These are phyloP conservation scores for Catharus ustulatus DNA, from an alignment of 2,797 vertebrate species.

Conservation along the genomic window DNA sequence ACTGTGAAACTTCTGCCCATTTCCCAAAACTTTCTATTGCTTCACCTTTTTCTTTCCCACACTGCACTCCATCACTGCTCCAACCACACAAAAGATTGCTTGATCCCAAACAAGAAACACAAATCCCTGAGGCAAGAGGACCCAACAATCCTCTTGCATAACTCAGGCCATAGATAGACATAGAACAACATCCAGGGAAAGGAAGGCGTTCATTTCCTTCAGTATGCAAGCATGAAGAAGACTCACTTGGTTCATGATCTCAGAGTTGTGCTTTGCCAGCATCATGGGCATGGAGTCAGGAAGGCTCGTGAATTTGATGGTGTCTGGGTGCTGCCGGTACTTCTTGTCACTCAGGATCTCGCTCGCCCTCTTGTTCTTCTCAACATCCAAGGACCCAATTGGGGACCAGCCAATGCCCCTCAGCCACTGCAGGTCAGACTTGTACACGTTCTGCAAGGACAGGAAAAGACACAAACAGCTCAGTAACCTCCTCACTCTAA, in stretches of 20 bases:
- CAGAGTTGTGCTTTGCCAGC: constrained; percentile 78
- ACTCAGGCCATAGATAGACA: too few species aligned
- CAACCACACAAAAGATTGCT: too few species aligned
- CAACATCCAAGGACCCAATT: constrained; percentile 86
- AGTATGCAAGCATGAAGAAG: rapidly evolving
- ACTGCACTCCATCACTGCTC: too few species aligned
- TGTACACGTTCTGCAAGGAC: constrained; percentile 82
- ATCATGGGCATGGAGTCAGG: too few species aligned
- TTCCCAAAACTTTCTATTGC: too few species aligned
- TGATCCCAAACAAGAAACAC: too few species aligned
- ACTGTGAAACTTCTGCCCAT: too few species aligned
- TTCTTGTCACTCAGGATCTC: constrained; percentile 85
- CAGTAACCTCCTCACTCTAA: neutral
- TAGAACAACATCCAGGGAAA: too few species aligned
- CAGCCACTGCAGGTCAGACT: constrained; percentile 86
- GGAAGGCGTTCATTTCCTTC: too few species aligned
- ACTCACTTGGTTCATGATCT: constrained; percentile 86
- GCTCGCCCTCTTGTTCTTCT: constrained; percentile 87
- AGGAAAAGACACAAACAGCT: neutral
- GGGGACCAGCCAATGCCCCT: constrained; percentile 90
- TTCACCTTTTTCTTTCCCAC: too few species aligned
- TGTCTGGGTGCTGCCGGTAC: constrained; percentile 86
- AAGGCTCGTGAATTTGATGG: constrained; percentile 3
- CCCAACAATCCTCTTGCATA: too few species aligned
- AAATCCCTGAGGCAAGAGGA: too few species aligned